Conservation (phyloP, 2,888 invertebrate genomes). For the Alviniconcha strummeri region DNA sequence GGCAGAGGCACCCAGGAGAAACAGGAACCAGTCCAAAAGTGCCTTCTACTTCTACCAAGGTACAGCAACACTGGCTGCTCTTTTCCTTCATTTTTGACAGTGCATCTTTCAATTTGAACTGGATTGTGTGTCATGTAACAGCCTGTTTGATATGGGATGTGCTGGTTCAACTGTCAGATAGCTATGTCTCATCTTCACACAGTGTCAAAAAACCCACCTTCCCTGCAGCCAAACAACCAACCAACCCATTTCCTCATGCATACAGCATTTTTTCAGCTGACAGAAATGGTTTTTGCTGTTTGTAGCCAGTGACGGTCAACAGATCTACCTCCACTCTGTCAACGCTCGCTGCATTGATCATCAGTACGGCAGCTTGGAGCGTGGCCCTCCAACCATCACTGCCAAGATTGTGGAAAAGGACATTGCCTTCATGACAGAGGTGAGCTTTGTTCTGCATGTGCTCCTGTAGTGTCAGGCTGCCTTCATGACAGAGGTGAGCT, state of each 20-base stretch:
- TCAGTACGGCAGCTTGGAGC: conserved; percentile 87
- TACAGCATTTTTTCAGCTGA: too few species aligned
- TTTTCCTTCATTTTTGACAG: too few species aligned
- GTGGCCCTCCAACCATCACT: conserved; percentile 83
- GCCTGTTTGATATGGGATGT: too few species aligned
- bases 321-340: conserved; percentile 91
- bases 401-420: conserved; percentile 92
- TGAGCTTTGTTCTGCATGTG: conserved; percentile 38
- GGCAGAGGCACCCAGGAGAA: conserved; percentile 42
- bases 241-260: too few species aligned
- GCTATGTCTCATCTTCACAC: too few species aligned
- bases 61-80: conserved; percentile 66
- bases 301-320: conserved; percentile 91
- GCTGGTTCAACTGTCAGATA: too few species aligned
- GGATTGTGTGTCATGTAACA: too few species aligned
- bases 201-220: too few species aligned
- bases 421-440: conserved; percentile 87
- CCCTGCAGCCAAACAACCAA: too few species aligned
- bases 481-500: too few species aligned
- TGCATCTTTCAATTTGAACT: too few species aligned
- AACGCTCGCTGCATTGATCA: conserved; percentile 92
- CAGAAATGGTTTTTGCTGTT: conserved; percentile 9
- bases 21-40: conserved; percentile 40
- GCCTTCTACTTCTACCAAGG: conserved; percentile 88
- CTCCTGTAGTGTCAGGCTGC: too few species aligned